Conservation (phyloP, 2,113 vertebrate species). For the Peromyscus maniculatus region DNA sequence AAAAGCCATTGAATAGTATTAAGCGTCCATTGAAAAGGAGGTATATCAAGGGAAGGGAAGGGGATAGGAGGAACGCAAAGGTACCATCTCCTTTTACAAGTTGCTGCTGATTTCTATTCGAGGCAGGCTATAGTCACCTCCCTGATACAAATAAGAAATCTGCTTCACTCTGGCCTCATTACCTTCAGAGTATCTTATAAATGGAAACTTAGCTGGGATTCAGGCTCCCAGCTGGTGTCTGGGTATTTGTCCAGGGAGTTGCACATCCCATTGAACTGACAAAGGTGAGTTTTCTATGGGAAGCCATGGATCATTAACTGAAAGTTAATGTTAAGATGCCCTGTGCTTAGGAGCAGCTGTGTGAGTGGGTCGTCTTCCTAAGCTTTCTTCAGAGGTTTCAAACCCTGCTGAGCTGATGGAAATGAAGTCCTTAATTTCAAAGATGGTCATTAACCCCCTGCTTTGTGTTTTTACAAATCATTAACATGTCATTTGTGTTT, state of each 20-base stretch:
- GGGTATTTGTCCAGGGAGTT: slow-evolving; percentile 22
- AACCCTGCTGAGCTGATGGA: slow-evolving; percentile 84
- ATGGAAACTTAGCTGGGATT: slow-evolving; percentile 43
- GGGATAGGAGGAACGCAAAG: neutral
- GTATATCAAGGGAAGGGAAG: neutral
- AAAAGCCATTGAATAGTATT: neutral
- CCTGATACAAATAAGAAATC: neutral
- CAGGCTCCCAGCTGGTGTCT: slow-evolving; percentile 19
- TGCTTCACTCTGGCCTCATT: neutral
- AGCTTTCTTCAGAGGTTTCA: slow-evolving; percentile 76
- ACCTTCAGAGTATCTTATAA: slow-evolving; percentile 23
- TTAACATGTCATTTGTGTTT: slow-evolving; percentile 83
- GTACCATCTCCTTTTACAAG: neutral
- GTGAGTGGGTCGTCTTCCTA: slow-evolving; percentile 72
- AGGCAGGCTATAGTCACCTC: neutral
- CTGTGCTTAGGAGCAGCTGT: slow-evolving; percentile 75
- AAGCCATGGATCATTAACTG: slow-evolving; percentile 37
- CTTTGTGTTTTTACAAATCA: slow-evolving; percentile 85
- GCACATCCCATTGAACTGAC: neutral
- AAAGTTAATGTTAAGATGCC: slow-evolving; percentile 65
- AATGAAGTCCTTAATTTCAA: slow-evolving; percentile 85
- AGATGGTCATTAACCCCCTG: slow-evolving; percentile 80
- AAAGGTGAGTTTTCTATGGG: neutral
- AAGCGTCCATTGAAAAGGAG: slow-evolving; percentile 36
- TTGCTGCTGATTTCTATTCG: neutral